Evolutionary conservation across 2,888 invertebrate species (phyloP).

Genomic region (Stenodema calcarata): DNA sequence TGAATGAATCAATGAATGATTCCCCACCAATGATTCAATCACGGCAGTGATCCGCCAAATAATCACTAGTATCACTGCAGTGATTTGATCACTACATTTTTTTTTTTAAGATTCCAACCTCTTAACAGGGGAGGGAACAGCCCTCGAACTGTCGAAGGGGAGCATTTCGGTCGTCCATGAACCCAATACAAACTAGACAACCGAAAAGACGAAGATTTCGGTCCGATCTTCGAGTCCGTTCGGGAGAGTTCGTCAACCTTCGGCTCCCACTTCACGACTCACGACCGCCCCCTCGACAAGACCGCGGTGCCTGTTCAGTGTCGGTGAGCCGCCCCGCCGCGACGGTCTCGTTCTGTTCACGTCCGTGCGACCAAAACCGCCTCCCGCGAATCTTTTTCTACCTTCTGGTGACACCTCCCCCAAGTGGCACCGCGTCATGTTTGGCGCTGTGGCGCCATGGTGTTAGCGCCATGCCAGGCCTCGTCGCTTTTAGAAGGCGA

Average conservation of each 20-base stretch:
- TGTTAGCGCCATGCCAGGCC: conserved; percentile 74
- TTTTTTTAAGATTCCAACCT: no score
- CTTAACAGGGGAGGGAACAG: no score
- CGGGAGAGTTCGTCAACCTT: neutral
- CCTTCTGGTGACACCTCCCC: neutral
- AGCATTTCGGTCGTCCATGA: no score
- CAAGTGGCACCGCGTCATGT: neutral
- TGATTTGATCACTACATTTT: no score
- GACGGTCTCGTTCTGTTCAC: neutral
- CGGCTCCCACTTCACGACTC: neutral
- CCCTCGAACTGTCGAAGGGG: no score
- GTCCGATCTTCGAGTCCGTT: neutral
- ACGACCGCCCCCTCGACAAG: neutral
- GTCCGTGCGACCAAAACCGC: neutral
- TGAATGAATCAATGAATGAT: no score
- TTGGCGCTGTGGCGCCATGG: conserved; percentile 33
- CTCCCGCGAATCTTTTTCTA: neutral
- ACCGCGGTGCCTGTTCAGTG: no score
- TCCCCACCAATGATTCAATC: no score
- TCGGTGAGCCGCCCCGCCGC: neutral
- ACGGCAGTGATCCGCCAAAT: no score
- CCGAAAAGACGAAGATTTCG: neutral
- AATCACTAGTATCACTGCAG: no score
- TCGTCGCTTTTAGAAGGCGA: conserved; percentile 81
- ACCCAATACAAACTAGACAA: no score